A percentile compares a stretch with the other conserved stretches of the same genome.
Conservation (phyloP, 2,888 invertebrate species). For the Theretra japonica region DNA sequence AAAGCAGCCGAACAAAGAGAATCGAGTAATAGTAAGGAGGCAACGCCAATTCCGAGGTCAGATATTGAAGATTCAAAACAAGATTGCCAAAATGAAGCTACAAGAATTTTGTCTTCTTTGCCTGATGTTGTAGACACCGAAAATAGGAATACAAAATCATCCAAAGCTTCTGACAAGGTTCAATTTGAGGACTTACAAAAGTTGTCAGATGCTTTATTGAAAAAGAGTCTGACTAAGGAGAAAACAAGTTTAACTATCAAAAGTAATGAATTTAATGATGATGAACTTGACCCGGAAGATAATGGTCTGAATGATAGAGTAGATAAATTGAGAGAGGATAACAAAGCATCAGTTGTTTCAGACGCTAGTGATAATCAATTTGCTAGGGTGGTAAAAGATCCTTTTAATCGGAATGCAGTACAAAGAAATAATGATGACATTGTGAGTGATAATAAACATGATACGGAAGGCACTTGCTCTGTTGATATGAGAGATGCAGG, state of each 20-base stretch:
- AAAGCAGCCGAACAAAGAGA: not conserved
- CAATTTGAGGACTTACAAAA: constrained; percentile 63
- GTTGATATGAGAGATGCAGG: constrained; percentile 7
- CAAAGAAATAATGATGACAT: not conserved
- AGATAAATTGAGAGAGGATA: not conserved
- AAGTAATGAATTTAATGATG: not conserved
- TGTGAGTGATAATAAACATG: too few species aligned
- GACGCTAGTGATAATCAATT: not conserved
- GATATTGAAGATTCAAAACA: constrained; percentile 27
- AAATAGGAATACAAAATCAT: not conserved
- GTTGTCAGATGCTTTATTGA: constrained; percentile 63
- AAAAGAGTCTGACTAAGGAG: constrained; percentile 36
- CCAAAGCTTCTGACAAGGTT: constrained; percentile 32
- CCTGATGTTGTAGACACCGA: not conserved
- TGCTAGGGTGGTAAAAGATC: not conserved
- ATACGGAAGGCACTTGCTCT: not conserved
- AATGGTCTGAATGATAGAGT: not conserved
- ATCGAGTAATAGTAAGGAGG: constrained; percentile 31
- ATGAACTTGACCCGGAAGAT: not conserved
- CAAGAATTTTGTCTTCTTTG: not conserved
- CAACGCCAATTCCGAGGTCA: not conserved
- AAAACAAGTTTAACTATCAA: not conserved
- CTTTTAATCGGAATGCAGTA: not conserved
- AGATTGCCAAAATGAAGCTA: constrained; percentile 34
- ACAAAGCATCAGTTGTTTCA: too few species aligned